A percentile compares a stretch with the other conserved stretches of the same genome.
Conservation (phyloP, 1,140 invertebrate genomes). For the Dendrolimus kikuchii region DNA sequence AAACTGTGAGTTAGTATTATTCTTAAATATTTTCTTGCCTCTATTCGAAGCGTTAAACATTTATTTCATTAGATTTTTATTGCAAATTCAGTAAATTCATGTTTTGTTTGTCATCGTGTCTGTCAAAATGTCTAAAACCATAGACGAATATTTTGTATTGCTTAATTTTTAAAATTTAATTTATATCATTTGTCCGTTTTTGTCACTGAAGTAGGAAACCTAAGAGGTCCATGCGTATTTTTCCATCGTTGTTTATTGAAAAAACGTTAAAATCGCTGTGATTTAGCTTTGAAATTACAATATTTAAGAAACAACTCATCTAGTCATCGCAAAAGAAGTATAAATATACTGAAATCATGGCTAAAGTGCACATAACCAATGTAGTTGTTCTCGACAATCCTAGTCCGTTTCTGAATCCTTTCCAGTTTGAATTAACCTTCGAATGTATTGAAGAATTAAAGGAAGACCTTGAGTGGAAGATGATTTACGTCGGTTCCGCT, state of each 20-base stretch:
- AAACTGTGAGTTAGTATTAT: too few species aligned
- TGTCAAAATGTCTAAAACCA: constrained; percentile 20
- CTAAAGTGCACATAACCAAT: constrained; percentile 97
- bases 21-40: too few species aligned
- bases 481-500: constrained; percentile 98
- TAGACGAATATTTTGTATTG: too few species aligned
- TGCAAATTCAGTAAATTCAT: too few species aligned
- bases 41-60: too few species aligned
- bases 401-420: constrained; percentile 94
- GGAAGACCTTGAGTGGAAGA: constrained; percentile 98
- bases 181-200: constrained; percentile 16
- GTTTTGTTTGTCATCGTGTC: constrained; percentile 9
- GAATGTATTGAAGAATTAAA: constrained; percentile 98
- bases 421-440: constrained; percentile 98
- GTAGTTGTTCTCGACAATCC: constrained; percentile 98
- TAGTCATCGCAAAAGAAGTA: neutral
- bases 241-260: constrained; percentile 12
- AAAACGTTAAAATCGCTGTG: constrained; percentile 18
- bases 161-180: constrained; percentile 32
- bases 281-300: constrained; percentile 2
- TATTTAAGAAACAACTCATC: neutral
- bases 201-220: too few species aligned
- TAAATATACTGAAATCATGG: constrained; percentile 76
- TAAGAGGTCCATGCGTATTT: too few species aligned
- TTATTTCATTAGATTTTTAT: too few species aligned